Evolutionary conservation across 2,797 vertebrate genomes (phyloP).

Genomic region (Phoxinus dragarum): DNA sequence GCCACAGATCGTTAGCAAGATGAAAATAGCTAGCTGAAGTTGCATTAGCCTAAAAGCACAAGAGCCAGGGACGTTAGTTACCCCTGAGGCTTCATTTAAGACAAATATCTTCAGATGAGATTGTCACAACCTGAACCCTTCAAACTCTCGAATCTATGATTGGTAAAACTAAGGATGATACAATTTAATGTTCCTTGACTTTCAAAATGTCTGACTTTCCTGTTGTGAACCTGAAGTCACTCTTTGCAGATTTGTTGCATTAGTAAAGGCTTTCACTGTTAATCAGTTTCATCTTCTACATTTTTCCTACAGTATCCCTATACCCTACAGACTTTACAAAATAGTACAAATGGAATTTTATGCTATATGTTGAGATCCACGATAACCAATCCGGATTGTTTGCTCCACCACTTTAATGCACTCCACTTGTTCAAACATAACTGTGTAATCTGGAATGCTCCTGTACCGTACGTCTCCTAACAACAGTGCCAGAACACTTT

Average conservation of each 20-base stretch:
- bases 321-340: conserved; percentile 56
- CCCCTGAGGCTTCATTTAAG: conserved; percentile 30
- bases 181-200: neutral
- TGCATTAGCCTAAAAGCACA: conserved; percentile 60
- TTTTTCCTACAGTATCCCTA: conserved; percentile 55
- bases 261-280: conserved; percentile 64
- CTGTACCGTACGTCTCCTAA: neutral
- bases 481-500: neutral
- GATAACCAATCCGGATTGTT: conserved; percentile 44
- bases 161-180: neutral
- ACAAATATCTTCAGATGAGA: conserved; percentile 52
- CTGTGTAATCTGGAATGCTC: conserved; percentile 36
- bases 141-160: conserved; percentile 22
- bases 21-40: conserved; percentile 38
- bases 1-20: conserved; percentile 65
- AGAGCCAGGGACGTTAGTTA: conserved; percentile 46
- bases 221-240: conserved; percentile 56
- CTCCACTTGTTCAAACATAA: neutral
- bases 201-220: conserved; percentile 63
- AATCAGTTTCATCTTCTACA: conserved; percentile 69
- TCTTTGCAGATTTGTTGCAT: conserved; percentile 61
- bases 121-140: conserved; percentile 23
- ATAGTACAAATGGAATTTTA: conserved; percentile 41
- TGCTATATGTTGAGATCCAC: conserved; percentile 20
- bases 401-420: conserved; percentile 28